A percentile compares a stretch with the other conserved stretches of the same genome.
Evolutionary conservation across 2,888 invertebrate species (phyloP).

Genomic region (Machimus rusticus): DNA sequence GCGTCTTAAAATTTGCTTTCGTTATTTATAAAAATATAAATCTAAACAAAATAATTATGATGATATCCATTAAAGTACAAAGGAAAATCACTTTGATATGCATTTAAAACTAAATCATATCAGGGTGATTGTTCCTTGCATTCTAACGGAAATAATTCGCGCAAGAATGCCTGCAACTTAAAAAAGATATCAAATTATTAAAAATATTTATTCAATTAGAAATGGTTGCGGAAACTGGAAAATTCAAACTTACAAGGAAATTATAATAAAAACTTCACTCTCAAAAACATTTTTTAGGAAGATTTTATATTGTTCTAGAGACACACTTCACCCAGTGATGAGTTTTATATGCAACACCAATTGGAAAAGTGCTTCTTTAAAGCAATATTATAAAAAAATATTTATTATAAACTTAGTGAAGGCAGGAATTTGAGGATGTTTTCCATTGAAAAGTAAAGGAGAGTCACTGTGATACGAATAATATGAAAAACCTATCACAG

Average conservation of each 20-base stretch:
- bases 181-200: not conserved
- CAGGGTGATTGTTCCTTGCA: not conserved
- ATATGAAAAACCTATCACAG: conserved; percentile 5
- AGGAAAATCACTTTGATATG: conserved; percentile 30
- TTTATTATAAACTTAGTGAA: not conserved
- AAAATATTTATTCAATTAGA: not conserved
- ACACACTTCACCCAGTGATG: conserved; percentile 28
- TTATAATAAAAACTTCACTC: not conserved
- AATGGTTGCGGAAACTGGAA: not conserved
- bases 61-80: not conserved
- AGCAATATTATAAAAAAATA: not conserved
- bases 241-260: not conserved
- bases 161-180: not conserved
- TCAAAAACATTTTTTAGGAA: not conserved
- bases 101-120: not conserved
- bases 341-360: not conserved
- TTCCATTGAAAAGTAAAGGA: conserved; percentile 9
- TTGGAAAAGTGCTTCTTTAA: not conserved
- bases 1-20: not conserved
- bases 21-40: not conserved
- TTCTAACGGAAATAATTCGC: not conserved
- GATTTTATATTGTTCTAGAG: not conserved
- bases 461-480: conserved; percentile 25
- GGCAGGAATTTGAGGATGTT: not conserved
- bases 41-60: not conserved